A percentile compares a stretch with the other conserved stretches of the same genome.
phyloP scores from a whole-genome alignment of 2,113 vertebrate species.

The Lophochroa leadbeateri region DNA sequence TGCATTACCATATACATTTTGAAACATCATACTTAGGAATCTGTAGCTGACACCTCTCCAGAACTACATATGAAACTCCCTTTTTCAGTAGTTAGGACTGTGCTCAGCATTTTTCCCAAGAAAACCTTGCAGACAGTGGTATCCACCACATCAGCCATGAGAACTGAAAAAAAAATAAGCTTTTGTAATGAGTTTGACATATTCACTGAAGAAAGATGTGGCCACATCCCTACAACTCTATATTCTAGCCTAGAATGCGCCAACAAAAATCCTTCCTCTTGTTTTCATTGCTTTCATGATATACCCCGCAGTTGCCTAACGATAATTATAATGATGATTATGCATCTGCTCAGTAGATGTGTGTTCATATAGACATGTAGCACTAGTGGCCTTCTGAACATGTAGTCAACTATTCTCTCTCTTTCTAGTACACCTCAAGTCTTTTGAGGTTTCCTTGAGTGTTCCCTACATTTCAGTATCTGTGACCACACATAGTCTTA shows the following conservation, averaged over 20 bases:
- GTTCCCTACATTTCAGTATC: neutral
- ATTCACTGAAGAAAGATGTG: neutral
- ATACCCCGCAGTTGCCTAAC: neutral
- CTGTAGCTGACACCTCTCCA: neutral
- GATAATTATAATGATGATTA: neutral
- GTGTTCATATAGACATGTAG: neutral
- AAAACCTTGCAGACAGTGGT: neutral
- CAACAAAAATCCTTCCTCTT: neutral
- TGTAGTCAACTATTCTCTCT: rapidly evolving
- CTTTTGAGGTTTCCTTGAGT: neutral
- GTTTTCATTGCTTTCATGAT: neutral
- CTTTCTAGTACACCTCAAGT: neutral
- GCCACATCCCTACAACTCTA: neutral
- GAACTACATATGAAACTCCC: neutral
- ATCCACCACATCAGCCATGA: rapidly evolving
- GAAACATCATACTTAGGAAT: neutral
- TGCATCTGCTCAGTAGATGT: neutral
- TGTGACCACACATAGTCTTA: neutral
- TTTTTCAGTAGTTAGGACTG: neutral
- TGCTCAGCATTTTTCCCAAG: neutral
- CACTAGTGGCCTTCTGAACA: neutral
- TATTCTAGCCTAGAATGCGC: neutral
- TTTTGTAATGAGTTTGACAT: neutral
- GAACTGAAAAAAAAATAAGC: neutral
- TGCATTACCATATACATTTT: neutral